These are phyloP conservation scores for Cordilura impudica DNA, from an alignment of 2,888 invertebrate genomes.

Conservation along the genomic window DNA sequence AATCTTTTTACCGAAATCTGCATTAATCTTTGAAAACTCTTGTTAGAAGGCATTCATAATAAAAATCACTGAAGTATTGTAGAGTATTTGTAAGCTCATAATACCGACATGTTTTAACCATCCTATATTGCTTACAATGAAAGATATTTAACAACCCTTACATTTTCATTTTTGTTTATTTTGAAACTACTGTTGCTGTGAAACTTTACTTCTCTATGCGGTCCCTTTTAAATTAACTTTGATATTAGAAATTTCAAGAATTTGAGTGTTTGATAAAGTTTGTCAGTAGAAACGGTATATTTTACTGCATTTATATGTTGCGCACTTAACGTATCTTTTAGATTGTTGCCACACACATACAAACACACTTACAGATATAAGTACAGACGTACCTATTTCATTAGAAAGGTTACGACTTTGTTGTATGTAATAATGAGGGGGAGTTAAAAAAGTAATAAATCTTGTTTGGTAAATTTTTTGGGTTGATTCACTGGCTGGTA, in stretches of 20 bases:
- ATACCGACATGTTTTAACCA: no score
- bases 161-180: no score
- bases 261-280: conserved; percentile 3
- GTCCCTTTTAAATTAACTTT: conserved; percentile 43
- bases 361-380: neutral
- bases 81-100: no score
- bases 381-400: conserved; percentile 30
- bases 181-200: no score
- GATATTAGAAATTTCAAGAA: conserved; percentile 26
- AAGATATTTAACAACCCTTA: no score
- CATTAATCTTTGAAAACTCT: no score
- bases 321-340: neutral
- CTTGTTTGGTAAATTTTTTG: conserved; percentile 58
- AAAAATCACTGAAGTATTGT: no score
- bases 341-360: neutral
- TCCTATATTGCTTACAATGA: no score
- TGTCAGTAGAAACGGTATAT: conserved; percentile 19
- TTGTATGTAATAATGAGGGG: conserved; percentile 29
- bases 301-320: conserved; percentile 36
- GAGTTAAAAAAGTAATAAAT: conserved; percentile 56
- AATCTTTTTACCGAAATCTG: no score
- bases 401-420: conserved; percentile 60
- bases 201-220: no score
- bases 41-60: no score
- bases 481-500: conserved; percentile 4